phyloP scores from a whole-genome alignment of 2,888 invertebrate genomes.

The Eupsilia transversa region DNA sequence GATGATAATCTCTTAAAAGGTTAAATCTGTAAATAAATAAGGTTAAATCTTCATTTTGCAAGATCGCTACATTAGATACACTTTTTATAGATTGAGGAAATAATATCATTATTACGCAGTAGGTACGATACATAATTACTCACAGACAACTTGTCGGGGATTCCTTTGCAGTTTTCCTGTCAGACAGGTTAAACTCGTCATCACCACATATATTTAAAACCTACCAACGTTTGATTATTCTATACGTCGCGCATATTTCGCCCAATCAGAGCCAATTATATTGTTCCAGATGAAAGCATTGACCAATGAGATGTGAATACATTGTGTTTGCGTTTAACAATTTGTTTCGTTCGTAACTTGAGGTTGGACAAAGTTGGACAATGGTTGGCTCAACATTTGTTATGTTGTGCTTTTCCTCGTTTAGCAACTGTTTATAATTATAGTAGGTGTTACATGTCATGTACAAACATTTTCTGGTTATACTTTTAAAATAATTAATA shows the following conservation, averaged over 20 bases:
- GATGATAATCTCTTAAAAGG: neutral
- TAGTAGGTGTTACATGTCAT: too few relatives aligned
- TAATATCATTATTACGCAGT: neutral
- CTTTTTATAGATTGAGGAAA: constrained; percentile 4
- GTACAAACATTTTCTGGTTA: neutral
- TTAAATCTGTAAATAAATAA: neutral
- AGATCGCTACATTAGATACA: neutral
- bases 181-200: constrained; percentile 10
- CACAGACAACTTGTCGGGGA: constrained; percentile 6
- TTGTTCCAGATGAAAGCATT: neutral
- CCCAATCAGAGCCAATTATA: constrained; percentile 29
- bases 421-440: neutral
- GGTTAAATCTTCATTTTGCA: too few relatives aligned
- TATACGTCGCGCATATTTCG: neutral
- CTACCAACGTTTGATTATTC: neutral
- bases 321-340: neutral
- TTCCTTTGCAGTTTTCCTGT: constrained; percentile 40
- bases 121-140: neutral
- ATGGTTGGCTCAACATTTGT: neutral
- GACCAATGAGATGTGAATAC: constrained; percentile 15
- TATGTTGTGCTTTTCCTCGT: neutral
- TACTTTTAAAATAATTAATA: neutral
- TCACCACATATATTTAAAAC: neutral
- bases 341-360: constrained; percentile 7
- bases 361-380: neutral